These are phyloP conservation scores for Heliconius congener DNA, from an alignment of 1,140 invertebrate genomes.

Conservation along the genomic window DNA sequence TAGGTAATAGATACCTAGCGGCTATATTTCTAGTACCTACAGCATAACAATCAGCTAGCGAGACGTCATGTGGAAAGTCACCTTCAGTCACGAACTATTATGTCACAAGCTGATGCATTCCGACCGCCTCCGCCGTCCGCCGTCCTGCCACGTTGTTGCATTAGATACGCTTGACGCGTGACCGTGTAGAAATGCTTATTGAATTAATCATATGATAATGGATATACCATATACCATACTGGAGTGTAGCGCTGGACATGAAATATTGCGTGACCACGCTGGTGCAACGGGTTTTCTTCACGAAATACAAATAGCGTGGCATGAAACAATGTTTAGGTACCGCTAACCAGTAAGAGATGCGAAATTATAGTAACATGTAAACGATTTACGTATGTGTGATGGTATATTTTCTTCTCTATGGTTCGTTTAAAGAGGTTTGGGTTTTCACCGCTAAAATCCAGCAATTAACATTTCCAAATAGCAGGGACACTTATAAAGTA, in stretches of 20 bases:
- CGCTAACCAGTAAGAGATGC: not conserved
- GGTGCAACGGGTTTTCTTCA: not conserved
- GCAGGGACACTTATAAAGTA: too few relatives aligned
- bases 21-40: constrained; percentile 11
- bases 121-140: not conserved
- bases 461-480: too few relatives aligned
- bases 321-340: not conserved
- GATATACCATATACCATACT: not conserved
- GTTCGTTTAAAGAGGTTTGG: too few relatives aligned
- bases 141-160: constrained; percentile 22
- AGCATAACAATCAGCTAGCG: constrained; percentile 2
- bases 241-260: not conserved
- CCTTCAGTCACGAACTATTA: constrained; percentile 37
- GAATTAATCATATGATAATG: constrained; percentile 25
- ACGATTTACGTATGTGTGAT: not conserved
- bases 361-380: not conserved
- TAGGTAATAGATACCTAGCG: not conserved
- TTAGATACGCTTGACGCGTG: constrained; percentile 20
- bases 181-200: constrained; percentile 25
- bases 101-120: constrained; percentile 37
- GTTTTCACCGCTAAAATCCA: too few relatives aligned
- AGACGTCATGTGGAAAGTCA: constrained; percentile 32
- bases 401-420: too few relatives aligned
- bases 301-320: not conserved
- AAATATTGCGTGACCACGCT: not conserved